Evolutionary conservation across 2,888 invertebrate species (phyloP), one percentile per base, ranked within the genome.

Genomic region (Theretra japonica): DNA sequence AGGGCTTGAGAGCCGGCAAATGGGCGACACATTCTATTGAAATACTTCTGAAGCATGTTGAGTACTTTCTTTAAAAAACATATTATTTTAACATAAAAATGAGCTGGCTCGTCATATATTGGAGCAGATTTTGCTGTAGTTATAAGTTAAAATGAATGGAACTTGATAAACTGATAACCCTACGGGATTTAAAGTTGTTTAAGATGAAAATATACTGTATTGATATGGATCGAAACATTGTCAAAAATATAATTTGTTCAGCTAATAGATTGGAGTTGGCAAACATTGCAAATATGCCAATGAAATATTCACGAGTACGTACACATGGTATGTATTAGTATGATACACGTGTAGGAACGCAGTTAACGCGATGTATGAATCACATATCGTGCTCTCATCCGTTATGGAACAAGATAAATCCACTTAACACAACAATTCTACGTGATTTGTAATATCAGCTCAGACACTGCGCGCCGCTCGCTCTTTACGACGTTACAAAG

Each of bases 361-460:
- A 28, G 25, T 53, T 53, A 53, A 53, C 53, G 17, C 53, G 53
- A 53, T 53, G 53, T 53, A n/a, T n/a, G 53, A n/a, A 6, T 5
- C 53, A 53, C 53, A 53, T 53, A 53, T 53, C 53, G 6, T 59
- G 28, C 19, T 59, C 25, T 59, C 59, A 28, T 25, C 28, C 28
- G 28, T 59, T 25, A 59, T 59, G 59, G 17, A 59, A 59, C 59
- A 59, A 59, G 28, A 59, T 59, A 59, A 59, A 59, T 53, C 53
- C 53, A 53, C 53, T 53, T 53, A 41, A 65, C 21, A 23, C 62
- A 41, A 33, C n/a, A 4, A 65, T 48, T 48, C 65, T 65, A 33
- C 11, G 19, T 48, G 23, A 65, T 48, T 23, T 65, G 48, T 65
- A 65, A 65, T 48, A 65, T 23, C n/a, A 41, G 48, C 23, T 41